Base-by-base conservation (phyloP, 2,888 invertebrate species). In the Caenorhabditis virilis region DNA sequence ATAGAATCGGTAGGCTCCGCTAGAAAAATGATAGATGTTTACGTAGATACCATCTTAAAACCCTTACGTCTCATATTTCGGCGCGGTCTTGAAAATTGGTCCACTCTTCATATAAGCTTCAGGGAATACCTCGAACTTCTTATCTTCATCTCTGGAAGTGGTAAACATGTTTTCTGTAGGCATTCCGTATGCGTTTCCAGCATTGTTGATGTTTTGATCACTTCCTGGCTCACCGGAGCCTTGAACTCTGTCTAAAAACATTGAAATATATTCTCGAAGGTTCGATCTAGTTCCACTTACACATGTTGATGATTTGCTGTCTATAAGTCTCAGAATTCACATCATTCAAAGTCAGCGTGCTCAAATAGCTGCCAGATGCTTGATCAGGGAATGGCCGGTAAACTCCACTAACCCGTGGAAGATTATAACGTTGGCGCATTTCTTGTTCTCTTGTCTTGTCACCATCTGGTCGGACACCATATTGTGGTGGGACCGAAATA, bases 371-470 rank as follows among this genome's bases (percentile, higher is more conserved):
- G 18, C 69, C 72, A 9, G 74, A 69, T 15, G 76, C 64, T 52
- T 79, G 78, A 47, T 80, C 80, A n/a, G 80, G 80, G 77, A 78
- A 80, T n/a, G 80, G 80, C 7, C 80, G 71, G 61, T 80, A 69
- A n/a, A 80, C 62, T 18, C 80, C 80, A 25, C 66, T 42, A 20
- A 80, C 80, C 36, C 74, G 56, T 13, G 80, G 80, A 26, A 80
- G 52, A 38, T 78, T 71, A 54, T 78, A 80, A 15, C 78, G 50
- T 33, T 72, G 72, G 26, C 80, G 69, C 20, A 65, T 25, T 33
- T 79, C 80, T 23, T 58, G 54, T 36, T 80, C 80, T n/a, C 79
- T 65, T 13, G 78, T 75, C 35, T 81, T 81, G 60, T 81, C 79
- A 41, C 80, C 80, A 59, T 80, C 80, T 2, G 80, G 80, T 38